These are phyloP conservation scores for Melieria omissa DNA, from an alignment of 2,888 invertebrate genomes.

Conservation along the genomic window DNA sequence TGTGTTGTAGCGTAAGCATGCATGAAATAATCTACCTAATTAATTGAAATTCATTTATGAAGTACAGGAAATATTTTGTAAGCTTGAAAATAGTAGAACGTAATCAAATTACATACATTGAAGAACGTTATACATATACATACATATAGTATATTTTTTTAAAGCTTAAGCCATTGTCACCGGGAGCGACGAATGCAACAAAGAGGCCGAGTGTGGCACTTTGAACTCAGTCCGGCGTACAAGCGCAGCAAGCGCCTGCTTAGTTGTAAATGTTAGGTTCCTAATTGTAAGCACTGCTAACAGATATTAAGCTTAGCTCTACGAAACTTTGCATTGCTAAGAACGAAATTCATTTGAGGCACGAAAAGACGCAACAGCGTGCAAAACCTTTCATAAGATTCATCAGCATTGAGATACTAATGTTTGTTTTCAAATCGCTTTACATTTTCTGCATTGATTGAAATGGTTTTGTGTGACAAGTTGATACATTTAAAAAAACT, in stretches of 20 bases:
- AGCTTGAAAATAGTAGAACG: conserved; percentile 5
- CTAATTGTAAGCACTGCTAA: conserved; percentile 28
- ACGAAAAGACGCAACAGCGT: no score
- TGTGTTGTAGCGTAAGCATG: not conserved
- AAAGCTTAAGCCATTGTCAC: conserved; percentile 1
- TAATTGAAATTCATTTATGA: no score
- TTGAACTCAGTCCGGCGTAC: not conserved
- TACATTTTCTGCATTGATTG: no score
- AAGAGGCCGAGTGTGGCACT: not conserved
- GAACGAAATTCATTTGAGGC: no score
- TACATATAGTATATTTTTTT: conserved; percentile 22
- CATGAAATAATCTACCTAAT: no score
- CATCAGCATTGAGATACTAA: no score
- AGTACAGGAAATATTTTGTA: conserved; percentile 16
- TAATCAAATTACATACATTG: conserved; percentile 24
- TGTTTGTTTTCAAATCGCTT: no score
- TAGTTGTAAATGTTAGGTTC: conserved; percentile 25
- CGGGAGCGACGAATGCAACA: not conserved
- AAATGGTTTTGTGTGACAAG: no score
- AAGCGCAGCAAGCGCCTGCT: not conserved
- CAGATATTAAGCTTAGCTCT: not conserved
- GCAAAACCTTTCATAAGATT: no score
- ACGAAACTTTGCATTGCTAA: no score
- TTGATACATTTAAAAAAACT: not conserved
- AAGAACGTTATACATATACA: conserved; percentile 1